These are phyloP conservation scores for Leucophenga varia DNA, from an alignment of 1,140 invertebrate species.

Conservation along the genomic window DNA sequence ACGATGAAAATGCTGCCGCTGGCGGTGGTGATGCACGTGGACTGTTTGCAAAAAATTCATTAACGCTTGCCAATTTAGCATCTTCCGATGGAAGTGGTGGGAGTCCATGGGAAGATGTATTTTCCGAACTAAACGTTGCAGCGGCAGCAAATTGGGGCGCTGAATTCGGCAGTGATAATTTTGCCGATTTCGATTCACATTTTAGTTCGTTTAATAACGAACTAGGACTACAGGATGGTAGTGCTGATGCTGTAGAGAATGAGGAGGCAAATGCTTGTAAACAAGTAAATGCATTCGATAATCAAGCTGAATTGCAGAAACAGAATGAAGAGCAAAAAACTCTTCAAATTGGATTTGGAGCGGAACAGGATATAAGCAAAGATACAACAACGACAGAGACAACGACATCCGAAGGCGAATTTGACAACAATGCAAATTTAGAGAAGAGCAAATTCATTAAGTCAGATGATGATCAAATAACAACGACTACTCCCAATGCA, in stretches of 20 bases:
- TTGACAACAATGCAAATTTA: constrained; percentile 53
- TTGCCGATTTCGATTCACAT: constrained; percentile 52
- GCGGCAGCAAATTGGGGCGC: constrained; percentile 34
- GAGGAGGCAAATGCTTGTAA: constrained; percentile 6
- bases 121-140: constrained; percentile 19
- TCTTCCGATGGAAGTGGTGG: constrained; percentile 22
- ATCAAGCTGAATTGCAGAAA: too few species aligned
- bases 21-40: constrained; percentile 30
- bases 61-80: constrained; percentile 32
- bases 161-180: constrained; percentile 41
- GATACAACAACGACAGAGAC: background rate
- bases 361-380: background rate
- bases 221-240: constrained; percentile 36
- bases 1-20: constrained; percentile 27
- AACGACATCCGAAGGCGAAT: constrained; percentile 33
- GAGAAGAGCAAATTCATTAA: constrained; percentile 35
- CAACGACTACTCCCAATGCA: background rate
- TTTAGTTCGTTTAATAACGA: constrained; percentile 46
- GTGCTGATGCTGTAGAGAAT: constrained; percentile 7
- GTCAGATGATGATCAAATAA: constrained; percentile 14
- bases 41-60: constrained; percentile 36
- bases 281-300: background rate
- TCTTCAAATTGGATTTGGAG: background rate
- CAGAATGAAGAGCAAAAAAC: too few species aligned
- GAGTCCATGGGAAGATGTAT: constrained; percentile 42